Conservation (phyloP, 37 sponge, comb jelly and placozoan genomes). For the Sycon ciliatum region DNA sequence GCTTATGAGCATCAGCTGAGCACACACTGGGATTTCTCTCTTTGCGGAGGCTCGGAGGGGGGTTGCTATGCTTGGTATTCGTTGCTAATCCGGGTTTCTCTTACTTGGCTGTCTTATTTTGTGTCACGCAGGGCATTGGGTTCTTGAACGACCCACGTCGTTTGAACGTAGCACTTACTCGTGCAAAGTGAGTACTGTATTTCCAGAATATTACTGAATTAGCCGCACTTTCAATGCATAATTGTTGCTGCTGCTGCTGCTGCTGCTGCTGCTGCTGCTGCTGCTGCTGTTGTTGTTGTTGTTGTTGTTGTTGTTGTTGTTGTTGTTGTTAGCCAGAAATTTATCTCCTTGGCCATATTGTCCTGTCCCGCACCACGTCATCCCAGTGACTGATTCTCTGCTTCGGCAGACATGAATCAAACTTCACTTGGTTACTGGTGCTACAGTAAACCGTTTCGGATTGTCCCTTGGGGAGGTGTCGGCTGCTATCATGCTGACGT, state of each 20-base stretch:
- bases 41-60: no score
- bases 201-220: not conserved
- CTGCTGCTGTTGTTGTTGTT: no score
- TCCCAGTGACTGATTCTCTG: not conserved
- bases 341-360: not conserved
- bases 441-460: no score
- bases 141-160: constrained; percentile 92
- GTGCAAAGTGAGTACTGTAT: constrained; percentile 59
- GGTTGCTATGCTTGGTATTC: not conserved
- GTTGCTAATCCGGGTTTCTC: not conserved
- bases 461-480: no score
- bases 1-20: no score
- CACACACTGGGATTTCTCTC: not conserved
- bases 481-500: no score
- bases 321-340: no score
- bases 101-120: not conserved
- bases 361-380: not conserved
- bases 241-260: not conserved
- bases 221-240: not conserved
- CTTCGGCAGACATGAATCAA: not conserved
- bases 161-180: constrained; percentile 88
- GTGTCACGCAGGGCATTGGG: constrained; percentile 86
- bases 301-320: no score
- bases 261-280: no score
- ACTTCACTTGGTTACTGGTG: no score